Base-by-base conservation (phyloP, 1,140 invertebrate species). In the Nymphalis io region DNA sequence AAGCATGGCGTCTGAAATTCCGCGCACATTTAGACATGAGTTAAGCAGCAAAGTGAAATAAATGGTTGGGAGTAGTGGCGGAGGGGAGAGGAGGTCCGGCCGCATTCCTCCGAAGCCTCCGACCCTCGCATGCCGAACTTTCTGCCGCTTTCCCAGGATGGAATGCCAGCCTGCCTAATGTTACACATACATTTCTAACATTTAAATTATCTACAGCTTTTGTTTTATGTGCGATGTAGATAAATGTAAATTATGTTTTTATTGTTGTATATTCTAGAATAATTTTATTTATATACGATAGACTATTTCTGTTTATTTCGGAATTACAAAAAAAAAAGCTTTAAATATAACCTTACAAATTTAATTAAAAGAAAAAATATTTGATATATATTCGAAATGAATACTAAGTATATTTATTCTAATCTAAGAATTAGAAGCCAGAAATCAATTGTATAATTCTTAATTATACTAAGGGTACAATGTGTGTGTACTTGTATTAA, bases 21-120 rank as follows among this genome's bases (percentile, higher is more conserved):
- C 68, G 68, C 68, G 68, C 68, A 65, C 68, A 70, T 70, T 70
- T 70, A 70, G 68, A 70, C 61, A 70, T 70, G 62, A 70, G 68
- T 70, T 68, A 72, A 70, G 72, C 59, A 70, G 63, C 60, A 66
- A 74, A 71, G 73, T 75, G 69, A 72, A 74, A 79, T 79, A 76
- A 80, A 82, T 71, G 77, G 51, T 72, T 70, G 72, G 79, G 74
- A 68, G 83, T 62, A 64, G 73, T 42, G 66, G 66, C 72, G 18
- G 68, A 65, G 68, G 76, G 63, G 68, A 55, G 67, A 61, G 64
- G 73, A 75, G 76, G 78, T 79, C 80, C 85, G 87, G 87, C 79
- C 86, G 82, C 88, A 89, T 91, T 89, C 86, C 88, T 85, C 68
- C 78, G 79, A 72, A 85, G 83, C 87, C 86, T 88, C 80, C 88